Conservation (phyloP, 2,888 invertebrate genomes). For the Habrosyne pyritoides region DNA sequence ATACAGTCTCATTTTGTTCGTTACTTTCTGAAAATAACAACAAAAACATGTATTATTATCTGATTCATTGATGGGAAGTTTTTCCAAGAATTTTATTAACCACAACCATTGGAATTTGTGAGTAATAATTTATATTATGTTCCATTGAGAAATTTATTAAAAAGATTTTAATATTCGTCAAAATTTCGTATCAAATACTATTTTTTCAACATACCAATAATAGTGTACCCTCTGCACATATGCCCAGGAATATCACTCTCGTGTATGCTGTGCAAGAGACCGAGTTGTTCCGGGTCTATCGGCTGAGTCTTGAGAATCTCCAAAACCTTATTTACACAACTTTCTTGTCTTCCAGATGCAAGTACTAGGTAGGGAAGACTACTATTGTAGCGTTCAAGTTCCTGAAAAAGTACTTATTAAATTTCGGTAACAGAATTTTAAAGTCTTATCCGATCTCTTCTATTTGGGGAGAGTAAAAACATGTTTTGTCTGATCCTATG, state of each 20-base stretch:
- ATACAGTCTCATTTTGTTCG: constrained; percentile 37
- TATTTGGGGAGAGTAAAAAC: no score
- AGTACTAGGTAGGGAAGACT: constrained; percentile 73
- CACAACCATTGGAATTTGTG: no score
- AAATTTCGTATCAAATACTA: no score
- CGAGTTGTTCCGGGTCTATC: constrained; percentile 73
- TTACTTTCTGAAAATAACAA: constrained; percentile 35
- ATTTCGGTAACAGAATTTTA: no score
- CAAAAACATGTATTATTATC: background rate
- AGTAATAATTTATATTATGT: no score
- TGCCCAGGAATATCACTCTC: constrained; percentile 77
- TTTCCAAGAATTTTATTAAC: no score
- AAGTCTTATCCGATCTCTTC: no score
- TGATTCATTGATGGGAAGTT: no score
- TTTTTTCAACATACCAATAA: constrained; percentile 64
- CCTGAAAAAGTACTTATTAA: constrained; percentile 29
- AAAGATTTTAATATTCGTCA: no score
- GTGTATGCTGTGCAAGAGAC: constrained; percentile 74
- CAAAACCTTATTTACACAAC: constrained; percentile 56
- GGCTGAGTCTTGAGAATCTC: constrained; percentile 44
- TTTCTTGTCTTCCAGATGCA: constrained; percentile 81
- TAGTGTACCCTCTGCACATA: constrained; percentile 85
- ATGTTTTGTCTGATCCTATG: no score
- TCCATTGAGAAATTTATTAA: no score
- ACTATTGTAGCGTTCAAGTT: constrained; percentile 40